phyloP scores from a whole-genome alignment of 1,140 invertebrate genomes.

The Proctacanthus coquilletti region DNA sequence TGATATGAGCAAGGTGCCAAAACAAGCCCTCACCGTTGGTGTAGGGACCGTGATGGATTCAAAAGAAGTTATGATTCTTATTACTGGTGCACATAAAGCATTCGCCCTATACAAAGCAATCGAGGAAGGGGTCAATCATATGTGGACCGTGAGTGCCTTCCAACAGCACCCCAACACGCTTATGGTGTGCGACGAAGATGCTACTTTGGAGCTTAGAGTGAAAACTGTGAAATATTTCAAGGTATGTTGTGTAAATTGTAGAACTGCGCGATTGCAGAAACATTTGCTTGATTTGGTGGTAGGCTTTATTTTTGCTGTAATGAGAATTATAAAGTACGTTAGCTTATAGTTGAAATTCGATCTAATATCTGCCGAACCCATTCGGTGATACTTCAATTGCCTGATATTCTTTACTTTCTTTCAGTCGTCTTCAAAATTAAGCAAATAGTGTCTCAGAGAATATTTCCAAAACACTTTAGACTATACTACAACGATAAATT shows the following conservation, averaged over 20 bases:
- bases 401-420: too few relatives aligned
- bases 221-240: slow-evolving; percentile 99
- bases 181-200: slow-evolving; percentile 96
- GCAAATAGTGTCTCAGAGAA: too few relatives aligned
- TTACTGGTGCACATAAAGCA: slow-evolving; percentile 94
- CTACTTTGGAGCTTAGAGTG: slow-evolving; percentile 88
- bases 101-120: slow-evolving; percentile 93
- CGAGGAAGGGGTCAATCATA: slow-evolving; percentile 88
- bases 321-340: too few relatives aligned
- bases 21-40: slow-evolving; percentile 90
- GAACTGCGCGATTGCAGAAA: too few relatives aligned
- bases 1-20: slow-evolving; percentile 82
- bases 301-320: too few relatives aligned
- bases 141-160: slow-evolving; percentile 99
- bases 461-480: too few relatives aligned
- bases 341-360: too few relatives aligned
- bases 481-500: too few relatives aligned
- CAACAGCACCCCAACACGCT: slow-evolving; percentile 85
- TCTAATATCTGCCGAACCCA: too few relatives aligned
- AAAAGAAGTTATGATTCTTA: slow-evolving; percentile 93
- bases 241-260: slow-evolving; percentile 48
- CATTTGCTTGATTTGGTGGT: too few relatives aligned
- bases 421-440: too few relatives aligned
- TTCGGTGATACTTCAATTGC: too few relatives aligned
- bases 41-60: slow-evolving; percentile 99